Conservation (phyloP, 2,888 invertebrate species). For the Fragum sueziense region DNA sequence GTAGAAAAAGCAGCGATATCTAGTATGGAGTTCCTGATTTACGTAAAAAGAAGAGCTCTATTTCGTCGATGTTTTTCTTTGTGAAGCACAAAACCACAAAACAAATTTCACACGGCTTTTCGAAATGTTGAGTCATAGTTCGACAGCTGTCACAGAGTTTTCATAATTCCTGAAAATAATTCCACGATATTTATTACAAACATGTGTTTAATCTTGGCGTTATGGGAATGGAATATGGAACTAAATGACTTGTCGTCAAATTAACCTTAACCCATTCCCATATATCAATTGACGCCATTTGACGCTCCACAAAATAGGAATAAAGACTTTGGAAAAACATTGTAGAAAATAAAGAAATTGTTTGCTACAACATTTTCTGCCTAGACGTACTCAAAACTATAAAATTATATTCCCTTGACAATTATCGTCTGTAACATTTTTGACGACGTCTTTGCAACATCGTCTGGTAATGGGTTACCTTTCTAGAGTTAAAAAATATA, state of each 20-base stretch:
- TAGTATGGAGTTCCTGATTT: too few species aligned
- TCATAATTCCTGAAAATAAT: constrained; percentile 2
- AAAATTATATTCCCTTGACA: too few species aligned
- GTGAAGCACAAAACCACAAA: too few species aligned
- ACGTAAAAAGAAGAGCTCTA: too few species aligned
- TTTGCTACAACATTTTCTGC: not conserved
- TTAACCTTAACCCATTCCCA: too few species aligned
- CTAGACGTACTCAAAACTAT: too few species aligned
- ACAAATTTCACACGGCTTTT: constrained; percentile 1
- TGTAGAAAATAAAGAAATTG: not conserved
- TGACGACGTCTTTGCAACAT: too few species aligned
- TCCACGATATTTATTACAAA: constrained; percentile 2
- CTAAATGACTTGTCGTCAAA: not conserved
- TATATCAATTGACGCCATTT: too few species aligned
- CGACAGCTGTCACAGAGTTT: constrained; percentile 16
- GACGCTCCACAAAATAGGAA: not conserved
- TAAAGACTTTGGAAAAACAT: not conserved
- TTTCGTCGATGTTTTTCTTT: too few species aligned
- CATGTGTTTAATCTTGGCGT: not conserved
- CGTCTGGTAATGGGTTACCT: too few species aligned
- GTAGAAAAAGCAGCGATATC: too few species aligned
- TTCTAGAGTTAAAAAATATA: too few species aligned
- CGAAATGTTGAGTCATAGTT: not conserved
- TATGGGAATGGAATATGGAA: not conserved
- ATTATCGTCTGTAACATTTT: not conserved